Base-by-base conservation (phyloP, 64 coral and sea anemone species). In the Orbicella faveolata region DNA sequence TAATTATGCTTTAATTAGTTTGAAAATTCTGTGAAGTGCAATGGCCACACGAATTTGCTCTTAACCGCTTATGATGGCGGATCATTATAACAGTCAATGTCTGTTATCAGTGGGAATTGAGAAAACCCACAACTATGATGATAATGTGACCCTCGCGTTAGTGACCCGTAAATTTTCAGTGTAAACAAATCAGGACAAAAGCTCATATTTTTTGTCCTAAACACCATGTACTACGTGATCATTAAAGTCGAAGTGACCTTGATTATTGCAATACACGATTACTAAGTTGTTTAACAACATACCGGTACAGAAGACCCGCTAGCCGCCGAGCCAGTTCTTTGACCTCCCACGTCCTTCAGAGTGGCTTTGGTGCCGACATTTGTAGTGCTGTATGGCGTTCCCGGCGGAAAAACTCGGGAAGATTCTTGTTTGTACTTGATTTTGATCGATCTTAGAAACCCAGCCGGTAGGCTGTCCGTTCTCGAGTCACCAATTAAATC, bases 341-440 rank as follows among this genome's bases (percentile, higher is more conserved):
- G 82, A 21, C 81, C 52, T 54, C 16, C 30, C 13, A 67, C 59
- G 13, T 78, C 74, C 78, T n/a, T 19, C 9, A 21, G 34, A 26
- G 51, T 83, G 17, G 33, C 80, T 70, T 72, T 77, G 3, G 44
- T 35, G 21, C 74, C 68, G 17, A 23, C 36, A 7, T 77, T 14
- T 2, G 72, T 74, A 35, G 72, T 36, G 54, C 92, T 76, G 52
- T 63, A 92, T 26, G 94, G 91, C 18, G 87, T 89, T 7, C 88
- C 90, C 6, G 90, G 83, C 8, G 97, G 93, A 78, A 99, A 99
- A 15, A 99, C 91, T 36, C 90, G 90, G 4, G 94, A 96, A 1
- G 97, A 75, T 35, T 96, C 97, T 73, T 99, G 97, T 84, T 90
- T 93, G 76, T 95, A 99, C 79, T 99, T 99, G 63, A 96, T 76